Base-by-base conservation (phyloP, 2,888 invertebrate species). In the Rhabditophanes sp. region DNA sequence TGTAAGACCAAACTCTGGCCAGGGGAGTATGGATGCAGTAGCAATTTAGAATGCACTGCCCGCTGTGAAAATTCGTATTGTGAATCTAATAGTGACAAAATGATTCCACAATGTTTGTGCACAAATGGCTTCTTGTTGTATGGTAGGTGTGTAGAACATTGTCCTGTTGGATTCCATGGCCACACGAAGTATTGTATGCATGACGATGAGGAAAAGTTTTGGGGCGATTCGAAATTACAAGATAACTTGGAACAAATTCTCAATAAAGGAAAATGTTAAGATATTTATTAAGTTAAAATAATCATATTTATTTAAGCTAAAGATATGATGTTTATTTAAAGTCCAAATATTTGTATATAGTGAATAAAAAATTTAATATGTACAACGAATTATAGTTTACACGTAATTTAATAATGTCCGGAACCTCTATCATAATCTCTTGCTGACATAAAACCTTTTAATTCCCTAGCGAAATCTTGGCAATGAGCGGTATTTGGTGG, bases 1-100 rank as follows among this genome's bases (percentile, higher is more conserved):
- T 61, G 61, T 38, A 49, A 44, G 35, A 59, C 56, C 42, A 55
- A 54, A 22, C 35, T 57, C 1, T 60, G 57, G 57, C 60, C 60
- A 3, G 60, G 60, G 17, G 60, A 60, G 35, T 60, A 60, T 31
- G 60, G 60, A 6, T 60, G 60, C 29, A 34, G 42, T 22, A 38
- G 45, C 5, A 55, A 60, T 33, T 29, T 31, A 3, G 57, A 60
- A 36, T 60, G 60, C 38, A 35, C 44, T 8, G 37, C 55, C 1
- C 45, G 60, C 12, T 60, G 60, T 30, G 44, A 48, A 11, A 53
- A 52, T 25, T 53, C 56, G 2, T 56, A 56, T 29, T 60, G 60
- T 38, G 55, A 56, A 27, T 47, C 8, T 22, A 50, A 51, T 25
- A 44, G 45, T 14, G 56, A 53, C 33, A 54, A 55, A 33, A 43